phyloP scores from a whole-genome alignment of 2,797 vertebrate genomes.

The Streptopelia turtur region DNA sequence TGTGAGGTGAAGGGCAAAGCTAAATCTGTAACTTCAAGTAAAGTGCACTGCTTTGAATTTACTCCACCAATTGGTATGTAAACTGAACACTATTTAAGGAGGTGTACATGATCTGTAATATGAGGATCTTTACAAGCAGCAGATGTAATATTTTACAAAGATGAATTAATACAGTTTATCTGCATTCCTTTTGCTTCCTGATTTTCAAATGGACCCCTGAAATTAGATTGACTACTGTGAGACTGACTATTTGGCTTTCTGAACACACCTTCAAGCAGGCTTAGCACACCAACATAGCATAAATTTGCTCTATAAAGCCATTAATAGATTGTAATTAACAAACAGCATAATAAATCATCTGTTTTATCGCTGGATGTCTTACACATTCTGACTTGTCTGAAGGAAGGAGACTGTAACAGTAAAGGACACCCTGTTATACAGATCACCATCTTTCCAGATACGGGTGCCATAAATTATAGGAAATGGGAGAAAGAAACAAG shows the following conservation, averaged over 20 bases:
- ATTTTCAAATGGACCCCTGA: background rate
- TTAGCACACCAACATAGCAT: background rate
- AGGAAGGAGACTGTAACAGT: background rate
- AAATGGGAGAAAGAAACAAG: background rate
- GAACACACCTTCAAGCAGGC: background rate
- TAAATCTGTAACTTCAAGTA: background rate
- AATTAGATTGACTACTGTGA: background rate
- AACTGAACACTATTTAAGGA: background rate
- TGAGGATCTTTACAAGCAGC: background rate
- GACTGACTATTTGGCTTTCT: background rate
- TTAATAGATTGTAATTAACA: background rate
- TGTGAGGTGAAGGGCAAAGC: background rate
- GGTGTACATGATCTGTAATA: background rate
- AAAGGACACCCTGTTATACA: background rate
- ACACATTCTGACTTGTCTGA: background rate
- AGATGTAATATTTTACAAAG: background rate
- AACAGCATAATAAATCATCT: background rate
- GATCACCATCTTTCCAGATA: background rate
- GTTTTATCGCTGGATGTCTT: background rate
- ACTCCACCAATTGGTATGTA: background rate
- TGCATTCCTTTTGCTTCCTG: background rate
- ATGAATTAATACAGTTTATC: background rate
- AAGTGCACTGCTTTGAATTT: background rate
- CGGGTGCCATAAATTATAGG: background rate
- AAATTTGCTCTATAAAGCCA: background rate